Conservation (phyloP, 2,113 vertebrate species). For the Pachycephala philippinensis region DNA sequence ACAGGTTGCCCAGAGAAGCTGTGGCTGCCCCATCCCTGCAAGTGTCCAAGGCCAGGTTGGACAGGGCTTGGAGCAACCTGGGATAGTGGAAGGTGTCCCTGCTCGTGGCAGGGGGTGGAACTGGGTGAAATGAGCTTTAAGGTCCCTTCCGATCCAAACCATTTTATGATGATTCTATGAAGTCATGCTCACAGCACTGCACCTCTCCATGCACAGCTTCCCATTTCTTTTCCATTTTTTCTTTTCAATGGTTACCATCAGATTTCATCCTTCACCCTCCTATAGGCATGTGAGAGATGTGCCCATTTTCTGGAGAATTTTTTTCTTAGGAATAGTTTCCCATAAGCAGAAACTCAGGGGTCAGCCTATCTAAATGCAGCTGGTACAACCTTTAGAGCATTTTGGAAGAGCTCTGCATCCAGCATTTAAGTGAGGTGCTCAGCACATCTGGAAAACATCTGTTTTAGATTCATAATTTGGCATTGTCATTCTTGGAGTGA, state of each 20-base stretch:
- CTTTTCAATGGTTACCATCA: accelerated
- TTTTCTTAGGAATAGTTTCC: neutral
- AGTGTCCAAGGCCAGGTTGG: too few species aligned
- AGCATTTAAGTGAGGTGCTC: neutral
- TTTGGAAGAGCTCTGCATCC: neutral
- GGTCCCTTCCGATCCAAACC: neutral
- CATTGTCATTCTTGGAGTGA: neutral
- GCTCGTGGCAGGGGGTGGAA: neutral
- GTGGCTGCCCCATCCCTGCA: neutral
- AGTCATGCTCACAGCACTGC: accelerated
- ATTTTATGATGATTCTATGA: neutral
- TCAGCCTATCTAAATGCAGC: neutral
- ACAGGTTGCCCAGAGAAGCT: neutral
- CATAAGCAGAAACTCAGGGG: neutral
- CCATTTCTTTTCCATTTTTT: neutral
- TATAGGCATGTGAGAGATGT: neutral
- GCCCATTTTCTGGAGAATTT: neutral
- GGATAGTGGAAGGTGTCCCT: neutral
- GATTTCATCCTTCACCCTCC: neutral
- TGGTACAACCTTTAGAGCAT: neutral
- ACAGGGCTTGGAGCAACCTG: accelerated
- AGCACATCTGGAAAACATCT: constrained; percentile 19
- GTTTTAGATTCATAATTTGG: neutral
- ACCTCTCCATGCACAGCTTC: neutral
- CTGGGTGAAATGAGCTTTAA: neutral